Conservation (phyloP, 1,140 invertebrate species). For the Tigriopus japonicus region DNA sequence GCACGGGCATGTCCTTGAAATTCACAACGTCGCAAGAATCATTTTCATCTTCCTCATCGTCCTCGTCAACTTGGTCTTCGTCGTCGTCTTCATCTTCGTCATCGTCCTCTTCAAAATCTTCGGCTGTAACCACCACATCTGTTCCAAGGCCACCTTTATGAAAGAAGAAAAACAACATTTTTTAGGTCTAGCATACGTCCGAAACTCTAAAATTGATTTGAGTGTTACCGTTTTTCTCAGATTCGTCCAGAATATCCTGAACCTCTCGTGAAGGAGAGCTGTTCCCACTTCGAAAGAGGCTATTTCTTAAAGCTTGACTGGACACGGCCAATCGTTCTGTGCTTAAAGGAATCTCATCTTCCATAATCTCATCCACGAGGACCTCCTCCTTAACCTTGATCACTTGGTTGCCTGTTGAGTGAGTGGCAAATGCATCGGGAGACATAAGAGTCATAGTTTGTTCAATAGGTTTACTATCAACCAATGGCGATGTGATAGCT, state of each 20-base stretch:
- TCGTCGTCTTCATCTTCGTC: constrained; percentile 14
- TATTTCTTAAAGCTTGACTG: too few species aligned
- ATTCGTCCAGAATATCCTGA: constrained; percentile 10
- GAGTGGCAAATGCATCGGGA: neutral
- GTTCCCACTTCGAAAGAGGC: neutral
- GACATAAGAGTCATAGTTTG: constrained; percentile 8
- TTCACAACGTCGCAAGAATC: neutral
- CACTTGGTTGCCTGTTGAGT: too few species aligned
- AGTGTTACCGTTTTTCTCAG: neutral
- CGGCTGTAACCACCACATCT: neutral
- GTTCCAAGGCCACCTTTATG: neutral
- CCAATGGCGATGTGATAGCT: too few species aligned
- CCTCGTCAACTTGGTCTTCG: neutral
- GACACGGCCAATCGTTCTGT: too few species aligned
- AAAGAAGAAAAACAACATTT: too few species aligned
- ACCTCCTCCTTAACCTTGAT: too few species aligned
- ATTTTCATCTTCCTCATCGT: neutral
- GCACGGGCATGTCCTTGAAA: too few species aligned
- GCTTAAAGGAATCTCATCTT: too few species aligned
- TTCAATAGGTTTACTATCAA: too few species aligned
- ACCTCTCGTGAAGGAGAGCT: neutral
- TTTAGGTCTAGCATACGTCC: too few species aligned
- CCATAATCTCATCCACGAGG: too few species aligned
- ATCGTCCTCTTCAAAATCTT: constrained; percentile 6
- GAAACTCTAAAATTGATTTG: too few species aligned